These are phyloP conservation scores for Cerceris rybyensis DNA, from an alignment of 2,888 invertebrate genomes.

Conservation along the genomic window DNA sequence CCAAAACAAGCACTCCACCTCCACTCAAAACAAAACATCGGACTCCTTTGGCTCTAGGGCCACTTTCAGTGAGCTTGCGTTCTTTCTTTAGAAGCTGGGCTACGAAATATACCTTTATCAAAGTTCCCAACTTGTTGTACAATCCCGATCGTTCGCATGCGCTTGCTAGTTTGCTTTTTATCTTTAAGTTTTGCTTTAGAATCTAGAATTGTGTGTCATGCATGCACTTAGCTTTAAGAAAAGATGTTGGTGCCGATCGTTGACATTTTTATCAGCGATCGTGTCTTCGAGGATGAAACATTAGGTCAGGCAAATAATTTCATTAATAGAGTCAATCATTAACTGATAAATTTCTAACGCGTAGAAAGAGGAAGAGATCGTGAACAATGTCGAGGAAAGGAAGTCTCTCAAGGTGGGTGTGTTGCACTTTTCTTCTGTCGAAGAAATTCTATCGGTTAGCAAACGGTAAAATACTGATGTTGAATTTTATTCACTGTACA, in stretches of 20 bases:
- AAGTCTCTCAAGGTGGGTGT: conserved; percentile 72
- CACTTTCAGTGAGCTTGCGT: conserved; percentile 4
- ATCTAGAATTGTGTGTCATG: not conserved
- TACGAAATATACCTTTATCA: conserved; percentile 6
- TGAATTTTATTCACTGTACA: conserved; percentile 42
- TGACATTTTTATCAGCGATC: not conserved
- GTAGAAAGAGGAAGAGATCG: conserved; percentile 76
- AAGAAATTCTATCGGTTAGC: not conserved
- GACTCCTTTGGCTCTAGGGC: not conserved
- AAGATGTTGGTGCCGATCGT: not conserved
- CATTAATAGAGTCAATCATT: not conserved
- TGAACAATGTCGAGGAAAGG: conserved; percentile 76
- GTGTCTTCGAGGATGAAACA: not conserved
- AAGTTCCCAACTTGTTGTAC: not conserved
- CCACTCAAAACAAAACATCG: not conserved
- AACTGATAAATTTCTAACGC: conserved; percentile 17
- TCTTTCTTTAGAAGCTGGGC: conserved; percentile 48
- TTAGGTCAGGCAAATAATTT: not conserved
- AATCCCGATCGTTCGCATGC: not conserved
- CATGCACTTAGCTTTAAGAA: not conserved
- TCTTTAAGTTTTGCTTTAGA: not conserved
- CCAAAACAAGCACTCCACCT: not conserved
- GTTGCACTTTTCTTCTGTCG: not conserved
- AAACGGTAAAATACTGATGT: conserved; percentile 1
- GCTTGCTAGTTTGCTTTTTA: conserved; percentile 11